Evolutionary conservation across 2,113 vertebrate genomes (phyloP), one percentile per base, ranked within the genome.

Genomic region (Capra hircus): DNA sequence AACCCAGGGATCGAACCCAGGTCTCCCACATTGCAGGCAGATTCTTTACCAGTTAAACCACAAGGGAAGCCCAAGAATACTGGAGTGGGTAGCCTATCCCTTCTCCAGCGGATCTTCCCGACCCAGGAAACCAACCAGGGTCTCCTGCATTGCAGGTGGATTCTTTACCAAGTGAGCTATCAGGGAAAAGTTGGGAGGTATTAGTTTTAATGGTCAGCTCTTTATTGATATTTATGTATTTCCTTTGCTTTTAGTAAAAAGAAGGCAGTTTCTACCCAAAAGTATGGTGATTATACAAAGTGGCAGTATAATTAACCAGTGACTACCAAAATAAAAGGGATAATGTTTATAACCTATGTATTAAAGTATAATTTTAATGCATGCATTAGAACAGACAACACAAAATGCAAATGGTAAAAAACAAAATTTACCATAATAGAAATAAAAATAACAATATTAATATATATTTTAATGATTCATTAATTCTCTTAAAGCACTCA

Each of bases 51-150:
- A 23, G 67, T 40, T 23, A 10, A 71, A 21, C 67, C 67, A 40
- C 67, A 40, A 71, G n/a, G n/a, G 67, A 40, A 71, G n/a, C 5
- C n/a, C n/a, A 23, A 71, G 67, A 71, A 71, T 13, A 23, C n/a
- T 71, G 19, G 19, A 40, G 21, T 71, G n/a, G 19, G 19, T 71
- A 71, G 67, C 67, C n/a, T 71, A 40, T 71, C 19, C n/a, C 67
- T 12, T 71, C 2, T 40, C 19, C n/a, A 71, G n/a, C 0, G 0
- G 19, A 71, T 71, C n/a, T 40, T 71, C n/a, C n/a, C 0, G 0
- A 71, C n/a, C 67, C n/a, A 71, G n/a, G n/a, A 71, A 40, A 40
- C 10, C 10, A 71, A 40, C 21, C 67, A 40, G 67, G n/a, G n/a
- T 23, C 67, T 71, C 67, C 67, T 40, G 67, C 19, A 23, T 71